These are phyloP conservation scores for Drosophila pandora DNA, from an alignment of 1,140 invertebrate genomes.

Conservation along the genomic window DNA sequence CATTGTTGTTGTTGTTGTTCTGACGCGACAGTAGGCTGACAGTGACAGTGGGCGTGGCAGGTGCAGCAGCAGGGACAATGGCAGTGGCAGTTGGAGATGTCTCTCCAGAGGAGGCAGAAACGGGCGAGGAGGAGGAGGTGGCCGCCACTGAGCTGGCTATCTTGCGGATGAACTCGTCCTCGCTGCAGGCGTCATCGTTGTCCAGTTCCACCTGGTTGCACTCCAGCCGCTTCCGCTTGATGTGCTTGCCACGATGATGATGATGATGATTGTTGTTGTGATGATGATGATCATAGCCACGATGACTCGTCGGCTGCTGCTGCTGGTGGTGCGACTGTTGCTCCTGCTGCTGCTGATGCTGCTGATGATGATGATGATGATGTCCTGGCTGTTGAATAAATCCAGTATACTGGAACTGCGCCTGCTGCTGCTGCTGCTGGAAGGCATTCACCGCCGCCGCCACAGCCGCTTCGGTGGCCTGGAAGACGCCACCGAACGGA, in stretches of 20 bases:
- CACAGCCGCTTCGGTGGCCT: slow-evolving; percentile 44
- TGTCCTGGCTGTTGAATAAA: slow-evolving; percentile 12
- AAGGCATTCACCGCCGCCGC: slow-evolving; percentile 30
- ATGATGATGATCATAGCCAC: slow-evolving; percentile 8
- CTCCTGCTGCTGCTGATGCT: slow-evolving; percentile 27
- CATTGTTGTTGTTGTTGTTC: slow-evolving; percentile 23
- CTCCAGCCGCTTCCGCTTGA: slow-evolving; percentile 87
- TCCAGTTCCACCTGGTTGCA: slow-evolving; percentile 86
- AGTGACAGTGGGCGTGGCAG: slow-evolving; percentile 11
- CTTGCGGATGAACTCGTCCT: slow-evolving; percentile 81
- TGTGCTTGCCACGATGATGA: slow-evolving; percentile 45
- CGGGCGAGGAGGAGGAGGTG: background rate
- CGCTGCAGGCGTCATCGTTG: slow-evolving; percentile 87
- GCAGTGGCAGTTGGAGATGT: background rate
- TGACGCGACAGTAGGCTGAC: slow-evolving; percentile 23
- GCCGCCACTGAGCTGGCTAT: slow-evolving; percentile 63
- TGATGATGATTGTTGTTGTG: slow-evolving; percentile 17
- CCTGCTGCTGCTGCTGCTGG: slow-evolving; percentile 35
- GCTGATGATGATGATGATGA: slow-evolving; percentile 8
- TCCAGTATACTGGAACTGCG: slow-evolving; percentile 44
- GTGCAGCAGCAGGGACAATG: background rate
- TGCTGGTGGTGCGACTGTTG: slow-evolving; percentile 16
- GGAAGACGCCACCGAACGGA: slow-evolving; percentile 54
- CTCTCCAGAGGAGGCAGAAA: background rate
- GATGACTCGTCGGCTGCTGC: slow-evolving; percentile 10